Percentiles rank a stretch among this genome's conserved stretches.
Conservation (phyloP, 2,888 invertebrate species). For the Mechanitis mazaeus region DNA sequence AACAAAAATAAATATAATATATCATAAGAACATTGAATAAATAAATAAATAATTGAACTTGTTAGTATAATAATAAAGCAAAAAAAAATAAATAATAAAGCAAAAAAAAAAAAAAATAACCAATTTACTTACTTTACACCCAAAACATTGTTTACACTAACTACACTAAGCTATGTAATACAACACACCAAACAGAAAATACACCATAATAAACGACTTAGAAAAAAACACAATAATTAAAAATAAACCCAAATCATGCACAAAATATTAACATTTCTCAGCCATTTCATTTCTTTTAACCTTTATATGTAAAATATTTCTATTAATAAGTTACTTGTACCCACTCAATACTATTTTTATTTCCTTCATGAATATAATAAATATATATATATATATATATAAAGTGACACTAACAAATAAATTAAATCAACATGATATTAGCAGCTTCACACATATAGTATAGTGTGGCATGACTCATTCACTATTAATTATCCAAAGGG, state of each 20-base stretch:
- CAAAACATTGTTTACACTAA: slow-evolving; percentile 19
- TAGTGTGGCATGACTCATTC: too few species aligned
- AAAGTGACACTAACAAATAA: too few species aligned
- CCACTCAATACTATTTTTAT: too few species aligned
- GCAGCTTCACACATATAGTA: too few species aligned
- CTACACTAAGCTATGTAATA: slow-evolving; percentile 25
- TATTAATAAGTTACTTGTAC: too few species aligned
- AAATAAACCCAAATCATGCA: slow-evolving; percentile 1
- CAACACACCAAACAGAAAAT: slow-evolving; percentile 22
- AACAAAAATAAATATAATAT: slow-evolving; percentile 21
- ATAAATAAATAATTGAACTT: slow-evolving; percentile 13
- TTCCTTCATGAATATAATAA: too few species aligned
- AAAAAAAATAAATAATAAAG: not conserved
- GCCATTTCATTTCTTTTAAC: too few species aligned
- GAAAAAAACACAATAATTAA: not conserved
- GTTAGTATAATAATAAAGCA: slow-evolving; percentile 21
- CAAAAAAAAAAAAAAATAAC: slow-evolving; percentile 23
- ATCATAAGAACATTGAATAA: slow-evolving; percentile 12
- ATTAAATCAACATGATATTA: too few species aligned
- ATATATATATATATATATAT: too few species aligned
- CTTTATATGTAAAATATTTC: too few species aligned
- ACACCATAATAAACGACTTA: slow-evolving; percentile 28
- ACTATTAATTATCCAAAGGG: too few species aligned
- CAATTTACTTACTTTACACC: slow-evolving; percentile 27
- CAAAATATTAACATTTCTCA: not conserved